Evolutionary conservation across 2,113 vertebrate species (phyloP).

Genomic region (Sebastes schlegelii): DNA sequence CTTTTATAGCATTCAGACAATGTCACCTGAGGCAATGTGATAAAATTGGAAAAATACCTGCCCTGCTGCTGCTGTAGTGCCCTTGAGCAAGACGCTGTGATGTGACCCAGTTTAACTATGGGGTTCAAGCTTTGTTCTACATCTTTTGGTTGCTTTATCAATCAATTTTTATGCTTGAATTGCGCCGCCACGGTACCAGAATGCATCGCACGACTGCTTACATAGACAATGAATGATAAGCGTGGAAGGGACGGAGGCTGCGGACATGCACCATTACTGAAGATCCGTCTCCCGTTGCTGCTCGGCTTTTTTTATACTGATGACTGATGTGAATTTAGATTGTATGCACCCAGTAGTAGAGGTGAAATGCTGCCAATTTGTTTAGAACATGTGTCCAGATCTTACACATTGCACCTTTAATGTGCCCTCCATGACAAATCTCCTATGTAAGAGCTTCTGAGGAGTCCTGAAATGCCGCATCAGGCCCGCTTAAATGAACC

Average conservation of each 20-base stretch:
- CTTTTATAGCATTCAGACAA: background rate
- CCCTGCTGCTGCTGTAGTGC: background rate
- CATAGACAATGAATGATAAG: too few species aligned
- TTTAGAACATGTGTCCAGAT: too few species aligned
- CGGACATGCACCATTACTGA: too few species aligned
- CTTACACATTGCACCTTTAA: background rate
- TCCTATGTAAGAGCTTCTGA: background rate
- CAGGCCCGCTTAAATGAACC: background rate
- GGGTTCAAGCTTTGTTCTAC: background rate
- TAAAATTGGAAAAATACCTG: background rate
- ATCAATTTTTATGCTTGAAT: background rate
- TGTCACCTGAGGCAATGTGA: background rate
- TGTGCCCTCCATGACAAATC: background rate
- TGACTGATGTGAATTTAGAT: too few species aligned
- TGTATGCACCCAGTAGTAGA: too few species aligned
- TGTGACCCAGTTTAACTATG: background rate
- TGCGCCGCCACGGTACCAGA: too few species aligned
- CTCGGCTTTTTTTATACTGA: too few species aligned
- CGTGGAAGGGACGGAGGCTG: too few species aligned
- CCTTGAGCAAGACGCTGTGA: constrained; percentile 20
- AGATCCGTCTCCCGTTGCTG: too few species aligned
- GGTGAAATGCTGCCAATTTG: too few species aligned
- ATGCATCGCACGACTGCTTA: too few species aligned
- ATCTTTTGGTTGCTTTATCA: background rate
- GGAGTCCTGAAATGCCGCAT: background rate